Evolutionary conservation across 2,888 invertebrate species (phyloP).

Genomic region (Phorcus lineatus): DNA sequence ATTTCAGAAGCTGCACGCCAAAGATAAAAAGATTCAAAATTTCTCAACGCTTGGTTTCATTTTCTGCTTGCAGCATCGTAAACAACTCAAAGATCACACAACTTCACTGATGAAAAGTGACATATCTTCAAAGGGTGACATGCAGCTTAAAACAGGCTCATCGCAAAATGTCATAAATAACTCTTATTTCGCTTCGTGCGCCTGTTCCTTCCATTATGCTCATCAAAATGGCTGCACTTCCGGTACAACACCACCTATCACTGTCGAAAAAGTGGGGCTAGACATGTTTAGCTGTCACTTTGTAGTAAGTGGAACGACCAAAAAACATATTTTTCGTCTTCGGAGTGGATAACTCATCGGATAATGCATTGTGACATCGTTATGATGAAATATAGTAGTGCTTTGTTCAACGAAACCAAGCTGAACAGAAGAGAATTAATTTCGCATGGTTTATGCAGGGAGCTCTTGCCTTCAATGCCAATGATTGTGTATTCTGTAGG

Average conservation of each 20-base stretch:
- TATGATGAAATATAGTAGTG: no score
- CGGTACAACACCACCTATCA: background rate
- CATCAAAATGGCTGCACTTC: background rate
- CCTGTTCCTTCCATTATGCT: background rate
- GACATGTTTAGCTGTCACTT: background rate
- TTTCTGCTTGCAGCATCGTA: background rate
- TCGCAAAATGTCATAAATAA: background rate
- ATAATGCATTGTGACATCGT: background rate
- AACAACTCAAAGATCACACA: background rate
- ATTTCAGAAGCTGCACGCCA: no score
- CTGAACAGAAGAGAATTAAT: no score
- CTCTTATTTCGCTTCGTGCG: background rate
- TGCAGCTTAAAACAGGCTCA: background rate
- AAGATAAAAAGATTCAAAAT: no score
- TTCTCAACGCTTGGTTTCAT: background rate
- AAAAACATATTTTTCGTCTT: background rate
- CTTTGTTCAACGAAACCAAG: no score
- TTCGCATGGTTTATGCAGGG: background rate
- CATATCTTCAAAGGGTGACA: background rate
- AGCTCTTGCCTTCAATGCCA: no score
- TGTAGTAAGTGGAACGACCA: background rate
- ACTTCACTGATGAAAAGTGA: background rate
- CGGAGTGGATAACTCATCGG: background rate
- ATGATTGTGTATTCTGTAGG: no score
- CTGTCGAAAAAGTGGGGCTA: background rate